These are phyloP conservation scores for Hystrix cristata DNA, from an alignment of 2,113 vertebrate species.

Conservation along the genomic window DNA sequence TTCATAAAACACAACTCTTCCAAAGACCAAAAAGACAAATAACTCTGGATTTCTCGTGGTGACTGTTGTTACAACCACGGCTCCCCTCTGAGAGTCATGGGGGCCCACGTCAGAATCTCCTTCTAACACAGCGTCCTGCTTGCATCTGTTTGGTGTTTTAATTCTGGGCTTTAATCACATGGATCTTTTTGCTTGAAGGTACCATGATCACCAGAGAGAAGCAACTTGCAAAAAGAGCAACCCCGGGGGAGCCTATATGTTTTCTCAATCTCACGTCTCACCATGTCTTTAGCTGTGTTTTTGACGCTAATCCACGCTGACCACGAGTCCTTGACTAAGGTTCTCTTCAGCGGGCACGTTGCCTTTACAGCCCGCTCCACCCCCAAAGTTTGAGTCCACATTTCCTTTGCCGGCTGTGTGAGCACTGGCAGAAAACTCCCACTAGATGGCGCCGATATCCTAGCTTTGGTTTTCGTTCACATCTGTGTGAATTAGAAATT, in stretches of 20 bases:
- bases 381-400: fast-evolving
- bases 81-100: neutral
- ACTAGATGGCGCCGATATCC: slow-evolving; percentile 82
- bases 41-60: neutral
- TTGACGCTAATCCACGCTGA: fast-evolving
- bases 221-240: neutral
- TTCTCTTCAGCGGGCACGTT: fast-evolving
- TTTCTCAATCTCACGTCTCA: neutral
- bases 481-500: neutral
- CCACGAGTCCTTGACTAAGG: neutral
- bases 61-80: neutral
- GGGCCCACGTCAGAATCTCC: neutral
- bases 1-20: neutral
- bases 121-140: neutral
- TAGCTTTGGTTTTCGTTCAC: slow-evolving; percentile 37
- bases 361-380: neutral
- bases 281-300: neutral
- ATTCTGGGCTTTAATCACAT: neutral
- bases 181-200: neutral
- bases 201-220: slow-evolving; percentile 62
- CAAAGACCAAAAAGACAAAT: neutral
- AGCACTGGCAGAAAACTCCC: neutral
- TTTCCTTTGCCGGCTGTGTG: neutral
- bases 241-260: neutral
- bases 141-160: neutral